Percentiles rank a stretch among this genome's conserved stretches.
phyloP scores from a whole-genome alignment of 2,113 vertebrate species.

The Ia io region DNA sequence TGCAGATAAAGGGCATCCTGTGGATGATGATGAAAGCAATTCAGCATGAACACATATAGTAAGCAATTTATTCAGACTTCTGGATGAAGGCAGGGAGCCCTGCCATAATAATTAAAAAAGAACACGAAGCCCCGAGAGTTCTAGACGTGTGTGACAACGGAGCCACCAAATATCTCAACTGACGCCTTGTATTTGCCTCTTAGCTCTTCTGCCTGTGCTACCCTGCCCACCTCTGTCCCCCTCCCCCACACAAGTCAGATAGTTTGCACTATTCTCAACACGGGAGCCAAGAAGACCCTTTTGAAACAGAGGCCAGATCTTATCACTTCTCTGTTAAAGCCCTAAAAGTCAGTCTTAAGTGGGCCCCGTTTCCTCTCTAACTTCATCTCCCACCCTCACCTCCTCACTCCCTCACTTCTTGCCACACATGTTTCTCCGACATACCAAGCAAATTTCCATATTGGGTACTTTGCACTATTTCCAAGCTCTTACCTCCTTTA shows the following conservation, averaged over 20 bases:
- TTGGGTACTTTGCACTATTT: neutral
- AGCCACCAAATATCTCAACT: neutral
- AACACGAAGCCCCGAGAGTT: neutral
- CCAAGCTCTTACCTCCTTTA: neutral
- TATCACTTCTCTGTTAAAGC: neutral
- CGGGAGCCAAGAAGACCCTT: neutral
- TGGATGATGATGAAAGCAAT: neutral
- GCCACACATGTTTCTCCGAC: neutral
- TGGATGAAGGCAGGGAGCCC: neutral
- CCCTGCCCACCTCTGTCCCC: neutral
- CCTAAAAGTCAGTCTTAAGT: neutral
- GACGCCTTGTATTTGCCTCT: neutral
- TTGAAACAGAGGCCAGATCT: neutral
- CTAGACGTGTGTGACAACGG: neutral
- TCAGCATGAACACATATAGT: neutral
- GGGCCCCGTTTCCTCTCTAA: neutral
- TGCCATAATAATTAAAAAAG: neutral
- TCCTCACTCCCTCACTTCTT: neutral
- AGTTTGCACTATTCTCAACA: neutral
- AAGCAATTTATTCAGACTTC: neutral
- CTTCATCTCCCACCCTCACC: neutral
- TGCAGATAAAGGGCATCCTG: neutral
- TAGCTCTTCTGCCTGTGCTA: neutral
- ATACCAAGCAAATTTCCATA: neutral
- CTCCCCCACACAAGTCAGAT: neutral